phyloP scores from a whole-genome alignment of 2,797 vertebrate genomes.

The Atherinosoma microstoma region DNA sequence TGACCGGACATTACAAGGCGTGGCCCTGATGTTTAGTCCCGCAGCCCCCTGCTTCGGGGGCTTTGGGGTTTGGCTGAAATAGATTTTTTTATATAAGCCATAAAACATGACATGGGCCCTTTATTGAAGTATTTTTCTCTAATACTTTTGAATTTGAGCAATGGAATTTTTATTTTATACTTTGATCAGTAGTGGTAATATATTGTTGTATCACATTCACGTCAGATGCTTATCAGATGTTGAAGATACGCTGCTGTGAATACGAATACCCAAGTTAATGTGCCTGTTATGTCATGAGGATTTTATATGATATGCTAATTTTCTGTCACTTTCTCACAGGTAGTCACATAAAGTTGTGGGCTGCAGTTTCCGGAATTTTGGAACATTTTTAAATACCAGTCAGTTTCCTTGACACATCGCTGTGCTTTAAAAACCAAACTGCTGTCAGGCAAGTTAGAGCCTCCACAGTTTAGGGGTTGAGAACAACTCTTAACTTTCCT shows the following conservation, averaged over 20 bases:
- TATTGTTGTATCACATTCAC: not conserved
- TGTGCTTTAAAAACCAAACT: slow-evolving; percentile 12
- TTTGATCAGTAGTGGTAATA: not conserved
- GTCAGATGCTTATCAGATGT: too few relatives aligned
- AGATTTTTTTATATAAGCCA: not conserved
- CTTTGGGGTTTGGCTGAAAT: too few relatives aligned
- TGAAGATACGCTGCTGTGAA: too few relatives aligned
- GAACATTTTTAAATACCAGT: slow-evolving; percentile 37
- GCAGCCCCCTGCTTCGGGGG: too few relatives aligned
- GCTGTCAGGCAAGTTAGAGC: slow-evolving; percentile 46
- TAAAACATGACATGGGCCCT: not conserved
- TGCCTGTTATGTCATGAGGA: not conserved
- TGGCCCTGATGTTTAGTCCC: too few relatives aligned
- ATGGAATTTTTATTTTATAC: too few relatives aligned
- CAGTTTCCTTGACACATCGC: slow-evolving; percentile 35
- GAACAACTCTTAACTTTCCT: slow-evolving; percentile 19
- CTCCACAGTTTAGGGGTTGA: slow-evolving; percentile 20
- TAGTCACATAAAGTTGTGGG: slow-evolving; percentile 6
- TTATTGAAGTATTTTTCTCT: not conserved
- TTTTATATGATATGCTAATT: not conserved
- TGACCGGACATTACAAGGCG: too few relatives aligned
- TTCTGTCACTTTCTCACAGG: slow-evolving; percentile 4
- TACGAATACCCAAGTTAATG: not conserved
- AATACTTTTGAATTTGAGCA: not conserved
- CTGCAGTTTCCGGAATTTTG: slow-evolving; percentile 6